phyloP scores from a whole-genome alignment of 1,140 invertebrate genomes.

The Lysiphlebus fabarum region DNA sequence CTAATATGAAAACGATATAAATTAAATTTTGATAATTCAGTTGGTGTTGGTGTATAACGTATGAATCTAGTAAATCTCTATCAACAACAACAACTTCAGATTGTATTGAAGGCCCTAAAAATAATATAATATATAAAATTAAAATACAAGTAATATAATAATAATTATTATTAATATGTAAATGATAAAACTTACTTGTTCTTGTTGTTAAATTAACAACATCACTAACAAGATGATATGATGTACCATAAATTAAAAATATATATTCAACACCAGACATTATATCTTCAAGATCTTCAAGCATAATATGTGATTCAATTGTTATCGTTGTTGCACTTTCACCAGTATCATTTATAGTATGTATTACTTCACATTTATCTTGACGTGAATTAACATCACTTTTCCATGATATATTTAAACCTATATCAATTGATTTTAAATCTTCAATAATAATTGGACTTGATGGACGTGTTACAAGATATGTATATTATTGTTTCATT shows the following conservation, averaged over 20 bases:
- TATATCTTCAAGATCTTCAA: slow-evolving; percentile 71
- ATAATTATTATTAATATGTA: slow-evolving; percentile 5
- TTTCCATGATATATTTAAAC: slow-evolving; percentile 88
- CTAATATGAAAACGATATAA: slow-evolving; percentile 79
- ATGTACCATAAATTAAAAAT: slow-evolving; percentile 74
- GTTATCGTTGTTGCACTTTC: slow-evolving; percentile 60
- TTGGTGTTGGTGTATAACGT: slow-evolving; percentile 80
- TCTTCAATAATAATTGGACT: slow-evolving; percentile 87
- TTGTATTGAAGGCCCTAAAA: slow-evolving; percentile 80
- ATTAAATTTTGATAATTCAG: slow-evolving; percentile 72
- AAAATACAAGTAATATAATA: slow-evolving; percentile 1
- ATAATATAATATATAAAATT: slow-evolving; percentile 16
- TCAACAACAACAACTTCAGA: slow-evolving; percentile 85
- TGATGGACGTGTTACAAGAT: slow-evolving; percentile 77
- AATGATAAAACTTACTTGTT: slow-evolving; percentile 64
- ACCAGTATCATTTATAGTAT: slow-evolving; percentile 76
- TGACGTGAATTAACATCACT: slow-evolving; percentile 88
- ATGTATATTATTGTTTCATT: slow-evolving; percentile 73
- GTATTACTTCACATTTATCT: slow-evolving; percentile 81
- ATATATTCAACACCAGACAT: slow-evolving; percentile 77
- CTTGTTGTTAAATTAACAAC: slow-evolving; percentile 67
- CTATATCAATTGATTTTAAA: slow-evolving; percentile 69
- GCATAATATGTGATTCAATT: slow-evolving; percentile 70
- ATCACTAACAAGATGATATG: slow-evolving; percentile 71
- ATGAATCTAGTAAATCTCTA: slow-evolving; percentile 65